These are phyloP conservation scores for Nyctereutes procyonoides DNA, from an alignment of 2,113 vertebrate species.

Conservation along the genomic window DNA sequence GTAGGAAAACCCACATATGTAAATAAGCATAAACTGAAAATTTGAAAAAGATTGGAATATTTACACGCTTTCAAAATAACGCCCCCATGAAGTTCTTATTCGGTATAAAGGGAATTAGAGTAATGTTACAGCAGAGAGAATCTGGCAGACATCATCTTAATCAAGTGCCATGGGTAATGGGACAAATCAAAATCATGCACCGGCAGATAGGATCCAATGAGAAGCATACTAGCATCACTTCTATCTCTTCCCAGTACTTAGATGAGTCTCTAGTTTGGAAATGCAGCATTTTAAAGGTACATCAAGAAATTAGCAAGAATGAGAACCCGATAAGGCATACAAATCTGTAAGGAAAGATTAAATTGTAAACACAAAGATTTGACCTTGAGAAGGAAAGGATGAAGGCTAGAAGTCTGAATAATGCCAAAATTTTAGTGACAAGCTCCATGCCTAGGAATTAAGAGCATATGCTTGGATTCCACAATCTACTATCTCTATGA, in stretches of 20 bases:
- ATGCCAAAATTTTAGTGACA: conserved; percentile 30
- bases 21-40: not conserved
- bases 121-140: not conserved
- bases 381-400: not conserved
- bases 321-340: not conserved
- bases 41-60: not conserved
- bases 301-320: not conserved
- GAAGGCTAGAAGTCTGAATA: not conserved
- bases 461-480: not conserved
- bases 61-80: conserved; percentile 27
- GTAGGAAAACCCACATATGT: not conserved
- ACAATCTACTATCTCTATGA: conserved; percentile 25
- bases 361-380: not conserved
- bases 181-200: not conserved
- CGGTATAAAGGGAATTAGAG: not conserved
- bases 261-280: not conserved
- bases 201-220: not conserved
- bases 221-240: not conserved
- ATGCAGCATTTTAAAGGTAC: not conserved
- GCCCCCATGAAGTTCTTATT: not conserved
- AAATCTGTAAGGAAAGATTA: not conserved
- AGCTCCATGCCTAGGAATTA: not conserved
- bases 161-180: not conserved
- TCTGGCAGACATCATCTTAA: not conserved
- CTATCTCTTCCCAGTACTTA: not conserved